These are phyloP conservation scores for Odontamblyopus lacepedii DNA, from an alignment of 2,797 vertebrate genomes.

Conservation along the genomic window DNA sequence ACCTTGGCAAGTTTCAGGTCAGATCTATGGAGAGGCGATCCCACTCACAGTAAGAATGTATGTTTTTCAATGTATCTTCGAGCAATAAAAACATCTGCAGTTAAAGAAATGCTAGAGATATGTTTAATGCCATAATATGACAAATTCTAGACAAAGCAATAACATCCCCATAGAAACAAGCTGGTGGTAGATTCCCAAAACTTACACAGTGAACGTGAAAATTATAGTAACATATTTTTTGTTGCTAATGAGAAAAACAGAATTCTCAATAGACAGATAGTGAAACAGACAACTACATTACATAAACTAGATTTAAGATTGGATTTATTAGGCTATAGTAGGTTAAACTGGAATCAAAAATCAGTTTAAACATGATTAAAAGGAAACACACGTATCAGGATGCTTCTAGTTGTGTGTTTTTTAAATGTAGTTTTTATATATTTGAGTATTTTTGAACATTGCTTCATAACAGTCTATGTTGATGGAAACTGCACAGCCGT, in stretches of 20 bases:
- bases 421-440: no score
- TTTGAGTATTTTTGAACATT: not conserved
- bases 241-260: not conserved
- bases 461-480: not conserved
- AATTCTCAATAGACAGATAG: no score
- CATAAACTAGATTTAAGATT: no score
- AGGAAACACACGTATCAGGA: not conserved
- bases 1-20: no score
- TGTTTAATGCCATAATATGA: not conserved
- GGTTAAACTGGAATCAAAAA: no score
- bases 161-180: not conserved
- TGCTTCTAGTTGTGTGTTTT: not conserved
- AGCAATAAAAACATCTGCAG: not conserved
- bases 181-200: no score
- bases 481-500: slow-evolving; percentile 9
- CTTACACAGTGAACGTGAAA: no score
- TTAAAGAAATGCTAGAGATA: not conserved
- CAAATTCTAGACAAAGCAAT: not conserved
- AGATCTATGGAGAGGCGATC: no score
- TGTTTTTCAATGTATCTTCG: not conserved
- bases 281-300: no score
- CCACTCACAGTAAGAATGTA: no score
- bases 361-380: not conserved
- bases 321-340: no score
- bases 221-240: not conserved